Evolutionary conservation across 2,888 invertebrate species (phyloP), one percentile per base, ranked within the genome.

Genomic region (Epistrophe grossulariae): DNA sequence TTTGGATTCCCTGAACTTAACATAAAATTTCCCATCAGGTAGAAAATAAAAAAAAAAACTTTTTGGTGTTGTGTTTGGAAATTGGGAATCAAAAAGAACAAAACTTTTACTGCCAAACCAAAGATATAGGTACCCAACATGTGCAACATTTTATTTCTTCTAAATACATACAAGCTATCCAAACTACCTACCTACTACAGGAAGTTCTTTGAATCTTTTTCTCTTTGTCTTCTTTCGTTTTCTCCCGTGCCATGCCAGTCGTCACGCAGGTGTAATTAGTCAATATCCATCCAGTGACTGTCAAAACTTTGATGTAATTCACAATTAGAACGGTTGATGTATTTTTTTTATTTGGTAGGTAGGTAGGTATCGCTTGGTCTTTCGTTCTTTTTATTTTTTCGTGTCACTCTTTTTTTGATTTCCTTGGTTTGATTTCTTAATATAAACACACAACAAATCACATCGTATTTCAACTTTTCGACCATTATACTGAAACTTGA

Each of bases 221-320:
- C n/a, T 40, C 8, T 8, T 9, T n/a, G n/a, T 9, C 9, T 35
- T 24, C 38, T 11, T 43, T 57, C 31, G 15, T 64, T 19, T n/a
- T 15, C 45, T 55, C 60, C 1, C 0, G 35, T 24, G 3, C 24
- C 35, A 1, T 9, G 9, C 6, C 1, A 6, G 35, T 35, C 64
- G 59, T 71, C 71, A 73, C 55, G 78, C 84, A 85, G 81, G 84
- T 85, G 84, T 84, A 81, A 84, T 84, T 84, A 76, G 72, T 81
- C 84, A 84, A 77, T 84, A 84, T 84, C 72, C 84, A 72, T 66
- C 57, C 62, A 48, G 48, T 9, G 68, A 24, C 13, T 60, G 38
- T 52, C 43, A 40, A 43, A 48, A 79, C 38, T 45, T 64, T 43
- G 45, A 38, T 57, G 11, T 57, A 24, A 81, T 81, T 52, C 81